Evolutionary conservation across 2,113 vertebrate species (phyloP).

Genomic region (Uria aalge): DNA sequence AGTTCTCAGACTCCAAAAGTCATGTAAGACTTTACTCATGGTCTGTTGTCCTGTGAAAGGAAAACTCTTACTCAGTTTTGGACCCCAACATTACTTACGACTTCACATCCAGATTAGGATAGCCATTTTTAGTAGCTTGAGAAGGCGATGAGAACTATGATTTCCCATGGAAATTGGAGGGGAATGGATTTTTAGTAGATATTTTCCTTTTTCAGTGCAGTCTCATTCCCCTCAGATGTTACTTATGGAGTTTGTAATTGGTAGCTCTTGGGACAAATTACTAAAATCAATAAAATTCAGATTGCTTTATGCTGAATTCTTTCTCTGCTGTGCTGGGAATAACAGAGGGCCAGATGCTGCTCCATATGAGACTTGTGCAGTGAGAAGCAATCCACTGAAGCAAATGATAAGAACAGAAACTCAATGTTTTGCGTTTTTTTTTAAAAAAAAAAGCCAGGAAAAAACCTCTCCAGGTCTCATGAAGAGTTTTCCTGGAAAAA

Average conservation of each 20-base stretch:
- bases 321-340: neutral
- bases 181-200: neutral
- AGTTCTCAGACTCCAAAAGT: neutral
- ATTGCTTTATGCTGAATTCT: neutral
- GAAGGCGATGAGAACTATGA: neutral
- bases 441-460: too few species aligned
- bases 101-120: neutral
- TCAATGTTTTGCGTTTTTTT: neutral
- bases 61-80: neutral
- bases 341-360: neutral
- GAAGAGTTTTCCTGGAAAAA: neutral
- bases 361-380: neutral
- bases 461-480: neutral
- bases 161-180: neutral
- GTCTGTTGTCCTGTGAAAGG: neutral
- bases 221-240: slow-evolving; percentile 21
- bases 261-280: slow-evolving; percentile 17
- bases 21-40: neutral
- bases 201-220: neutral
- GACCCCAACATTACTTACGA: neutral
- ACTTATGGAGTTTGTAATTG: neutral
- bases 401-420: neutral
- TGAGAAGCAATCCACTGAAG: neutral
- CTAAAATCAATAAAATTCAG: neutral
- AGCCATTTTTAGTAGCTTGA: neutral